phyloP scores from a whole-genome alignment of 1,140 invertebrate species.

The Stenopsyche tienmushanensis region DNA sequence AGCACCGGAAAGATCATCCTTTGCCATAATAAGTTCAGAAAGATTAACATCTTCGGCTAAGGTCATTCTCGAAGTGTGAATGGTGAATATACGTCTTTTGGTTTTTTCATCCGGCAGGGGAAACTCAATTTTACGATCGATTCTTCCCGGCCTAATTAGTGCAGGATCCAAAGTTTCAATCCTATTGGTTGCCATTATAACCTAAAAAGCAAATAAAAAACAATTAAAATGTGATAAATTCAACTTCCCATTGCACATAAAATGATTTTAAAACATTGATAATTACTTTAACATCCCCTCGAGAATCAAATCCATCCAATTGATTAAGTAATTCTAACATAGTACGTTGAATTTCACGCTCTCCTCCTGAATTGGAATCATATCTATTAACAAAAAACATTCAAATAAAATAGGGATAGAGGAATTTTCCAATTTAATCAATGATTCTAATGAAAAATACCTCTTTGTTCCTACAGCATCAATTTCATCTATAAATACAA shows the following conservation, averaged over 20 bases:
- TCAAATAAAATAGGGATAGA: conserved; percentile 32
- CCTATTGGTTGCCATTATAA: conserved; percentile 99
- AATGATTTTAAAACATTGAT: not conserved
- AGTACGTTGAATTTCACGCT: conserved; percentile 98
- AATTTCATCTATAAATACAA: conserved; percentile 99
- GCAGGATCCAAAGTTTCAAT: conserved; percentile 99
- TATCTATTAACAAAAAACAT: conserved; percentile 65
- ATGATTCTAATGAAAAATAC: conserved; percentile 41
- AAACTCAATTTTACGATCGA: conserved; percentile 99
- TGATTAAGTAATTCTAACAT: conserved; percentile 99
- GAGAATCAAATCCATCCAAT: conserved; percentile 96
- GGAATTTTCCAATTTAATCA: conserved; percentile 4
- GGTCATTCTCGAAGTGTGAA: conserved; percentile 98
- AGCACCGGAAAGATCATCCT: conserved; percentile 98
- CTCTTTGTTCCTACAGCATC: conserved; percentile 99
- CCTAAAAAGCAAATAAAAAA: conserved; percentile 55
- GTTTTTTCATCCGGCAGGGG: conserved; percentile 99
- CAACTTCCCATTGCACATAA: not conserved
- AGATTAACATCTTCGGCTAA: conserved; percentile 96
- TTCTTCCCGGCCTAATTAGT: conserved; percentile 96
- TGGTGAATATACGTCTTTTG: conserved; percentile 96
- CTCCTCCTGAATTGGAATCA: conserved; percentile 99
- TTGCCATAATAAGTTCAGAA: conserved; percentile 97
- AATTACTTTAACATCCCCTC: conserved; percentile 89
- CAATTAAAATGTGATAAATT: not conserved